phyloP scores from a whole-genome alignment of 2,888 invertebrate genomes.

The Ametastegia equiseti region DNA sequence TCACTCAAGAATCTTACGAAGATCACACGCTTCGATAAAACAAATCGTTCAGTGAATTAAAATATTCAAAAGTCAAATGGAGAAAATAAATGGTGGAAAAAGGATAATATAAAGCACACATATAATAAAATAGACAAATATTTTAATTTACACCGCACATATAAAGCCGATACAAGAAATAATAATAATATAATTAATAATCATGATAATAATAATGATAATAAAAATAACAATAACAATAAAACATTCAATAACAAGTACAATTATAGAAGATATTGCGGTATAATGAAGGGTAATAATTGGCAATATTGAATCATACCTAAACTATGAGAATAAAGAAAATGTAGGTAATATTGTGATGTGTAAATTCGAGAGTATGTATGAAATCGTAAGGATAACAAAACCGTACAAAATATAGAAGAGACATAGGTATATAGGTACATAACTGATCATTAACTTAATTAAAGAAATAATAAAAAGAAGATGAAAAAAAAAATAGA shows the following conservation, averaged over 20 bases:
- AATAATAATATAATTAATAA: conserved; percentile 6
- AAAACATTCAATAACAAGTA: conserved; percentile 13
- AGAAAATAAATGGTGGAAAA: neutral
- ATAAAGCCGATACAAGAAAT: neutral
- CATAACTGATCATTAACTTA: neutral
- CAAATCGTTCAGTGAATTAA: neutral
- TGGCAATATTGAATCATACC: neutral
- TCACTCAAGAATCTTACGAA: too few relatives aligned
- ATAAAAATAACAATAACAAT: conserved; percentile 7
- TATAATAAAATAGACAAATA: neutral
- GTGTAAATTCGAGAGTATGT: neutral
- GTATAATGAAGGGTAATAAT: neutral
- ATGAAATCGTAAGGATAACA: neutral
- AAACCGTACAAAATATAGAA: neutral
- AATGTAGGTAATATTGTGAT: conserved; percentile 23
- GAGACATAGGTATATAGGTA: neutral
- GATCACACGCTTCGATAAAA: too few relatives aligned
- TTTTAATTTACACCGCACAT: neutral
- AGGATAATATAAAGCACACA: neutral
- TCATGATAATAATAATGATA: neutral
- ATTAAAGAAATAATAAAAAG: neutral
- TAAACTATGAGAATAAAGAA: neutral
- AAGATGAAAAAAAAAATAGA: neutral
- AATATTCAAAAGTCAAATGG: too few relatives aligned
- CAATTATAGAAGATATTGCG: neutral